Conservation (phyloP, 2,888 invertebrate species). For the Didymodactylos carnosus region DNA sequence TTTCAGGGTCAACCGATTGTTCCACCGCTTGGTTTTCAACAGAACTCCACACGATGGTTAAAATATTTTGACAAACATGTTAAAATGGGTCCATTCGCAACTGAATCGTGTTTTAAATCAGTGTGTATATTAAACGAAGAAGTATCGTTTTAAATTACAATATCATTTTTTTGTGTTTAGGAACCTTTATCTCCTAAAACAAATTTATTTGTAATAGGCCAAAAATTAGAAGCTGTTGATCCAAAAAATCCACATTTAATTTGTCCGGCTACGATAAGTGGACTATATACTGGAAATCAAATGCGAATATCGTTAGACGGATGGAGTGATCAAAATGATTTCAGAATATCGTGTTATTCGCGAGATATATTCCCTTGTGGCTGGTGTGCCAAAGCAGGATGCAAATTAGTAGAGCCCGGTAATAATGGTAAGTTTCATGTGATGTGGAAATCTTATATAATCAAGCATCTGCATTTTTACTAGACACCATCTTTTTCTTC, state of each 20-base stretch:
- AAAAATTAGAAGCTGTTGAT: conserved; percentile 87
- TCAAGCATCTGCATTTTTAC: too few species aligned
- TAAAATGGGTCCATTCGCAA: conserved; percentile 74
- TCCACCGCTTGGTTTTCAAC: conserved; percentile 16
- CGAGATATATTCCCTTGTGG: conserved; percentile 87
- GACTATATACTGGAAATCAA: not conserved
- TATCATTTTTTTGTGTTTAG: conserved; percentile 5
- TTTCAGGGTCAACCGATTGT: conserved; percentile 53
- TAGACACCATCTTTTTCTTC: too few species aligned
- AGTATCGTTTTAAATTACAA: not conserved
- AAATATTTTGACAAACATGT: conserved; percentile 49
- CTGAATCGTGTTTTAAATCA: conserved; percentile 63
- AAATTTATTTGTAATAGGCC: conserved; percentile 69
- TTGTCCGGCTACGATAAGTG: conserved; percentile 68
- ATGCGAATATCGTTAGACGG: conserved; percentile 45
- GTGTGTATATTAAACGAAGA: too few species aligned
- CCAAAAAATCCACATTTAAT: conserved; percentile 89
- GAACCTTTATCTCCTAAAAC: conserved; percentile 53
- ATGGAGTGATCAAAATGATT: conserved; percentile 91
- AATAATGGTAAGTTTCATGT: too few species aligned
- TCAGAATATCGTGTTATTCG: conserved; percentile 79
- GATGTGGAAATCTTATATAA: too few species aligned
- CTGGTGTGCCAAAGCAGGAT: conserved; percentile 75
- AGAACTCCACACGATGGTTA: conserved; percentile 12
- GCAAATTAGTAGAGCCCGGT: too few species aligned